These are phyloP conservation scores for Strigamia transsilvanica DNA, from an alignment of 2,888 invertebrate species.

Conservation along the genomic window DNA sequence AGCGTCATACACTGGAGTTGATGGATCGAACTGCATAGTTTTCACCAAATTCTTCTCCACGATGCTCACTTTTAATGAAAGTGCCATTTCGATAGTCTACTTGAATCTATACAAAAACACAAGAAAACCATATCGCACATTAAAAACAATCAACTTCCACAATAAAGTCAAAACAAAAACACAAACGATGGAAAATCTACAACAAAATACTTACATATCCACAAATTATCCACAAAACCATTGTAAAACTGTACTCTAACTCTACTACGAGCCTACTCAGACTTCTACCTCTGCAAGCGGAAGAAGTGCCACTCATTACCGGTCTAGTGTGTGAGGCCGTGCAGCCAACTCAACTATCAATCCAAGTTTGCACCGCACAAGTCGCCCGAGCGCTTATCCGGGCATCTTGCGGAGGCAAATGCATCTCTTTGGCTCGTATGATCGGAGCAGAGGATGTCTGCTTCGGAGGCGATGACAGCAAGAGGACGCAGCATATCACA, in stretches of 20 bases:
- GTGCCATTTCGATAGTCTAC: slow-evolving; percentile 56
- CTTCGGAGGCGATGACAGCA: slow-evolving; percentile 22
- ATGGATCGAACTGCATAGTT: slow-evolving; percentile 97
- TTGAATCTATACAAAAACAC: not conserved
- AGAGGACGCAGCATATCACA: slow-evolving; percentile 42
- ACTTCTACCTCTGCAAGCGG: too few species aligned
- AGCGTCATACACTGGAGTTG: slow-evolving; percentile 93
- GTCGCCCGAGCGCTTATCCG: slow-evolving; percentile 48
- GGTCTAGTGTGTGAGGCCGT: not conserved
- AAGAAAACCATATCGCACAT: not conserved
- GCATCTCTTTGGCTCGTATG: not conserved
- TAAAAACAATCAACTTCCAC: not conserved
- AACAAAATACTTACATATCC: not conserved
- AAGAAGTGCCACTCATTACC: too few species aligned
- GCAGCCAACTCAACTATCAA: not conserved
- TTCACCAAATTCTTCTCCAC: slow-evolving; percentile 76
- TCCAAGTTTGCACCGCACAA: slow-evolving; percentile 38
- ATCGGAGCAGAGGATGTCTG: slow-evolving; percentile 15
- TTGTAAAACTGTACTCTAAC: not conserved
- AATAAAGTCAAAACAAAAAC: not conserved
- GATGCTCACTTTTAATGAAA: slow-evolving; percentile 68
- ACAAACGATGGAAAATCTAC: not conserved
- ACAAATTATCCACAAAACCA: not conserved
- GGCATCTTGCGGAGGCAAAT: slow-evolving; percentile 31
- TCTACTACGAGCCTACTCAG: not conserved